These are phyloP conservation scores for Scaeva pyrastri DNA, from an alignment of 2,888 invertebrate species.

Conservation along the genomic window DNA sequence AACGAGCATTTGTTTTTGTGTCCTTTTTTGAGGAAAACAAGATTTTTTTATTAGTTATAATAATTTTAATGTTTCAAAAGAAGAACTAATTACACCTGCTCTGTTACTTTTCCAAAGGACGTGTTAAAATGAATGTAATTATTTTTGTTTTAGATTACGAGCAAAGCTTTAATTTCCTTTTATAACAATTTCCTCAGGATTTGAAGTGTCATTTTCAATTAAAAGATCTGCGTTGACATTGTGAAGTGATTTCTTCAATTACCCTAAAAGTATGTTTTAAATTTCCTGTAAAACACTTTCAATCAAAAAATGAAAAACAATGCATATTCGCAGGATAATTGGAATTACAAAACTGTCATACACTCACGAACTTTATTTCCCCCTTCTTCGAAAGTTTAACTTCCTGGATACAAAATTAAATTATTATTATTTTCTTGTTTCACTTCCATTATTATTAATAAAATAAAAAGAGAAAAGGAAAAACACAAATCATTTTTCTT, in stretches of 20 bases:
- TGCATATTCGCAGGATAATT: constrained; percentile 29
- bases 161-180: too few species aligned
- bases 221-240: too few species aligned
- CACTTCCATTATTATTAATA: neutral
- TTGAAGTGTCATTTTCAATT: neutral
- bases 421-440: neutral
- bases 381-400: neutral
- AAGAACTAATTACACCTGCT: neutral
- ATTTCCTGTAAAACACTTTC: neutral
- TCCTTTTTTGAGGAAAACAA: constrained; percentile 28
- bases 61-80: neutral
- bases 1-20: constrained; percentile 19
- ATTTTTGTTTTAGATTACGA: too few species aligned
- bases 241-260: neutral
- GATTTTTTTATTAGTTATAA: constrained; percentile 5
- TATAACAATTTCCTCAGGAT: neutral
- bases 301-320: neutral
- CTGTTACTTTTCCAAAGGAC: neutral
- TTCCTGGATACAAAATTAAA: neutral
- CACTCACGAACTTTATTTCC: too few species aligned
- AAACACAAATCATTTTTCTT: constrained; percentile 5
- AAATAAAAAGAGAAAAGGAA: neutral
- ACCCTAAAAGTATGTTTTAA: neutral
- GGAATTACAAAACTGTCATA: constrained; percentile 20
- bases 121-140: neutral